Base-by-base conservation (phyloP, 2,888 invertebrate genomes). In the Apotomis capreana region DNA sequence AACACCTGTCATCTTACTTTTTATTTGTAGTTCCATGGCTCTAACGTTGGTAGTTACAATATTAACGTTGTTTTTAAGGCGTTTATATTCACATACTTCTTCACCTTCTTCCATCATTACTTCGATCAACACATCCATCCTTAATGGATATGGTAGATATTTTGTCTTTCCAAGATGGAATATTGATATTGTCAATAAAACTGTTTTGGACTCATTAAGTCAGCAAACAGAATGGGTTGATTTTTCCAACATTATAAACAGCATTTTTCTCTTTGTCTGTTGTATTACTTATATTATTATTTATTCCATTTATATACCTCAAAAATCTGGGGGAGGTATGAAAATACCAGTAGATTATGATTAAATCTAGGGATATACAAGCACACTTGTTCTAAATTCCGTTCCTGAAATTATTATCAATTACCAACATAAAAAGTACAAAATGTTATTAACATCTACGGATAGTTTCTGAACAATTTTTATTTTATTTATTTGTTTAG, bases 171-270 rank as follows among this genome's bases (percentile, higher is more conserved):
- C 83, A 5, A 76, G 74, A 55, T 84, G 84, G 83, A 67, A 78
- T 36, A 36, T 67, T 3, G 74, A 69, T 8, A 74, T 69, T 26
- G 65, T 71, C 15, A 9, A 63, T 26, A 64, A 70, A 26, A 13
- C 15, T 64, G 63, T 64, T n/a, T 67, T 63, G 26, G 65, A 76
- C 9, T 44, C 69, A 60, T 46, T 69, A 61, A 74, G 62, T n/a
- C 73, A 71, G 54, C 68, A 46, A 9, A 74, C 78, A 57, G 76
- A 77, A 60, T 87, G 86, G 84, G 77, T 72, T 0, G 78, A 82
- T 72, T 84, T 86, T 37, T 78, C 80, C 0, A 83, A 81, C 73
- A 75, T 83, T 36, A 10, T 83, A 0, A 85, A 86, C 62, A 77
- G 76, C 74, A 54, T 80, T 5, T 59, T 12, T 60, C 73, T 70